These are phyloP conservation scores for Amazona guildingii DNA, from an alignment of 2,113 vertebrate genomes.

Conservation along the genomic window DNA sequence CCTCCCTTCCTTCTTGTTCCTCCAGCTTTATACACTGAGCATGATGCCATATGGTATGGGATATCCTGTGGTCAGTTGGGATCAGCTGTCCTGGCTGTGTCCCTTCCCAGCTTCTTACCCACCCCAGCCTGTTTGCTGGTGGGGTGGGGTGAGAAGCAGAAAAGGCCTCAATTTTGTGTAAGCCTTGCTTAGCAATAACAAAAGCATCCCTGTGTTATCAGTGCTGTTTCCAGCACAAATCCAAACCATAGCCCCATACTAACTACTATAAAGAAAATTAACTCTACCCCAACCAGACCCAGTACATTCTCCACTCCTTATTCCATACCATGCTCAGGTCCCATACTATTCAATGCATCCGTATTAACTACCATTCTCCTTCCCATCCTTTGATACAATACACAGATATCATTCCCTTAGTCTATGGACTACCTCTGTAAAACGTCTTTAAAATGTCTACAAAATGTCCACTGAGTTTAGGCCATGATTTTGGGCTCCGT, in stretches of 20 bases:
- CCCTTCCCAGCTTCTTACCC: not conserved
- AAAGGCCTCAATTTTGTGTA: not conserved
- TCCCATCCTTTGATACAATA: not conserved
- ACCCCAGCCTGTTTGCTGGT: not conserved
- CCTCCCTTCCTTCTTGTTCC: not conserved
- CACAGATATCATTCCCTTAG: not conserved
- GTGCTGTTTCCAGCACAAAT: not conserved
- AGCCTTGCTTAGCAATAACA: not conserved
- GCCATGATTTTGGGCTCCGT: not conserved
- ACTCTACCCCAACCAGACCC: not conserved
- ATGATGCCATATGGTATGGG: not conserved
- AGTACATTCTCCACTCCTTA: not conserved
- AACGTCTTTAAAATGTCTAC: not conserved
- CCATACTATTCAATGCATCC: not conserved
- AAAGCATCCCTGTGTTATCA: not conserved
- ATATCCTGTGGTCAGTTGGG: not conserved
- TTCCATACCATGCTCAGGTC: not conserved
- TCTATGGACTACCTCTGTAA: not conserved
- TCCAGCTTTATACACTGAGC: not conserved
- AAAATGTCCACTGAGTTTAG: not conserved
- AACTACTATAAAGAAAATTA: not conserved
- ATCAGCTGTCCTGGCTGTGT: not conserved
- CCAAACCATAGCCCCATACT: not conserved
- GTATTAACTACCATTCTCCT: fast-evolving
- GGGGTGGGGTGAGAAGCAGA: not conserved